These are phyloP conservation scores for Mactra quadrangularis DNA, from an alignment of 1,140 invertebrate species.

Conservation along the genomic window DNA sequence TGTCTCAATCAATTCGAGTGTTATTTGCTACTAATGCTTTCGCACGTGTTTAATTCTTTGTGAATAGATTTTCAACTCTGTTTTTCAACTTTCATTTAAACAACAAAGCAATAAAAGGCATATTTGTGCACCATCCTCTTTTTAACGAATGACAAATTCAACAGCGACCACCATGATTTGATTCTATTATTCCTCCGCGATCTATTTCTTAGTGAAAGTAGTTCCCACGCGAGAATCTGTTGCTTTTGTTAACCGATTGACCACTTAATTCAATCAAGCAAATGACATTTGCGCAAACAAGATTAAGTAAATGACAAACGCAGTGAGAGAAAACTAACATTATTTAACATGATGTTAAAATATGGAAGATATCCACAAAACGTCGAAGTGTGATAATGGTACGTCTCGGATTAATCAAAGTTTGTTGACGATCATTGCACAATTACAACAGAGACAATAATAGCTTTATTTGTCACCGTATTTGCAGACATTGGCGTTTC, in stretches of 20 bases:
- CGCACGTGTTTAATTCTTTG: conserved; percentile 44
- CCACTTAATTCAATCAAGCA: conserved; percentile 47
- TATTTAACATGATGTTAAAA: conserved; percentile 48
- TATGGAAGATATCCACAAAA: conserved; percentile 48
- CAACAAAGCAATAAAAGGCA: conserved; percentile 26
- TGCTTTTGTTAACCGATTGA: conserved; percentile 38
- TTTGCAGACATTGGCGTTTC: conserved; percentile 56
- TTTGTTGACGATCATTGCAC: conserved; percentile 31
- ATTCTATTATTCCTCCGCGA: conserved; percentile 30
- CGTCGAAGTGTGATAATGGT: conserved; percentile 47
- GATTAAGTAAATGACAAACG: conserved; percentile 38
- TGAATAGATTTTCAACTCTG: conserved; percentile 19
- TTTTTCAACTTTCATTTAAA: conserved; percentile 18
- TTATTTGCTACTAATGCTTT: conserved; percentile 17
- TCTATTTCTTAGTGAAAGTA: conserved; percentile 20
- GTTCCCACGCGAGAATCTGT: conserved; percentile 38
- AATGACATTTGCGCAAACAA: conserved; percentile 40
- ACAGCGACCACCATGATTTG: conserved; percentile 44
- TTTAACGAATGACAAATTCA: conserved; percentile 36
- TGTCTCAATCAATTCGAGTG: conserved; percentile 21
- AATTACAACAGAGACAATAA: conserved; percentile 42
- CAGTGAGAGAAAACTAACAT: conserved; percentile 28
- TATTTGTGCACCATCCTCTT: conserved; percentile 41
- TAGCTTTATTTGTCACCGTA: conserved; percentile 53
- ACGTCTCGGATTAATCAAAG: conserved; percentile 39